Base-by-base conservation (phyloP, 2,888 invertebrate genomes). In the Brachylomia viminalis region DNA sequence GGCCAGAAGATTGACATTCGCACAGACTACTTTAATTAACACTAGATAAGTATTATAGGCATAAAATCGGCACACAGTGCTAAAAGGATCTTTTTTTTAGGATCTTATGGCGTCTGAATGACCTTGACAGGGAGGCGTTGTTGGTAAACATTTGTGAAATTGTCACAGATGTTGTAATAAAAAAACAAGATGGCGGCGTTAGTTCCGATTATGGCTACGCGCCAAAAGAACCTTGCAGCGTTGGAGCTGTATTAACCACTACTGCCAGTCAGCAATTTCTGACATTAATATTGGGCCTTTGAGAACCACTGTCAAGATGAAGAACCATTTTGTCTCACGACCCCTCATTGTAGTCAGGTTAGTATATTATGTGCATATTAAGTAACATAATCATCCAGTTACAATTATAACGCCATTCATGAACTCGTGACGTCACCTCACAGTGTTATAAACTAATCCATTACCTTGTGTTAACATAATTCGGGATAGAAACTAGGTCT, bases 381-480 rank as follows among this genome's bases (percentile, higher is more conserved):
- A 30, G 7, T 75, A 59, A 27, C 15, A 45, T 33, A 30, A 72
- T 54, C n/a, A 69, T 13, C 17, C 23, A 70, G 17, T 11, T 23
- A 30, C 5, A 64, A 64, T 74, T 30, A 67, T 62, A 23, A n/a
- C 11, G 64, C 47, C 54, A 56, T 49, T 54, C 52, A 77, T 67
- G n/a, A 52, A 64, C 52, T 30, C 4, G 49, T 56, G 69, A 66
- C 69, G 61, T 64, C 70, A 70, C 23, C 23, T 30, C 61, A 65
- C 74, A 69, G 47, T 27, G 47, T 27, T 42, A 75, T 62, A 42
- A 75, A 58, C 56, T 62, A 75, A 64, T 71, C 58, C 27, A 75
- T 81, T 71, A 81, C 45, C 20, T 75, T 17, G 61, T 30, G 62
- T 69, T 75, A 47, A 33, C 61, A 56, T 67, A 68, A 79, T 80